These are phyloP conservation scores for Chromoteleia sp. DNA, from an alignment of 2,888 invertebrate species.

Conservation along the genomic window DNA sequence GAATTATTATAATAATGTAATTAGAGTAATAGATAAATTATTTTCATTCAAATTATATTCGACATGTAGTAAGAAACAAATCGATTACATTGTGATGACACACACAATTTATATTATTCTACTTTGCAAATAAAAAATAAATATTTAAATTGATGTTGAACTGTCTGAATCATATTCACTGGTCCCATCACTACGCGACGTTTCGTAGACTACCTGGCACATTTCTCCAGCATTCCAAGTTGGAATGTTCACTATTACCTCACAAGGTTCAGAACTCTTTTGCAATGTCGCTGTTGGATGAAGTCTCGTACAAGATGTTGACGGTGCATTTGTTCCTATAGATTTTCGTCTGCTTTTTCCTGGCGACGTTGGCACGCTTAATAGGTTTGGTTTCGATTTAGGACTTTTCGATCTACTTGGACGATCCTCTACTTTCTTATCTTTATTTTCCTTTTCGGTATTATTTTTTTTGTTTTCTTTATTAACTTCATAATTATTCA, in stretches of 20 bases:
- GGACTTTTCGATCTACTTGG: slow-evolving; percentile 42
- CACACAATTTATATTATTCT: slow-evolving; percentile 7
- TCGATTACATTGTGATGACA: no score
- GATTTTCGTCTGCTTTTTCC: slow-evolving; percentile 69
- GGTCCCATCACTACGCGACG: slow-evolving; percentile 51
- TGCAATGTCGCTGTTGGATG: slow-evolving; percentile 49
- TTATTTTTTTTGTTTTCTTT: slow-evolving; percentile 66
- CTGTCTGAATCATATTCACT: slow-evolving; percentile 80
- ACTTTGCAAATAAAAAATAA: background rate
- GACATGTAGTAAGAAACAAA: no score
- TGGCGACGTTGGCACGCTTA: slow-evolving; percentile 47
- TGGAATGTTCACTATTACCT: slow-evolving; percentile 60
- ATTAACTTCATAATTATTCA: slow-evolving; percentile 74
- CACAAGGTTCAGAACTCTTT: slow-evolving; percentile 54
- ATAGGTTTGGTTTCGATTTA: slow-evolving; percentile 37
- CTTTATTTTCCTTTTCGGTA: slow-evolving; percentile 58
- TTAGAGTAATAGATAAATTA: no score
- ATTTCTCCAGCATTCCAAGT: slow-evolving; percentile 45
- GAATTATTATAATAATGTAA: no score
- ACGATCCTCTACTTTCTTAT: slow-evolving; percentile 49
- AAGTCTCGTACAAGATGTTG: slow-evolving; percentile 64
- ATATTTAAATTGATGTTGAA: slow-evolving; percentile 80
- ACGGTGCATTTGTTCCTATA: slow-evolving; percentile 72
- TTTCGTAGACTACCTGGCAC: slow-evolving; percentile 51
- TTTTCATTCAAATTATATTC: no score